These are phyloP conservation scores for Epinotia ramella DNA, from an alignment of 2,888 invertebrate genomes.

Conservation along the genomic window DNA sequence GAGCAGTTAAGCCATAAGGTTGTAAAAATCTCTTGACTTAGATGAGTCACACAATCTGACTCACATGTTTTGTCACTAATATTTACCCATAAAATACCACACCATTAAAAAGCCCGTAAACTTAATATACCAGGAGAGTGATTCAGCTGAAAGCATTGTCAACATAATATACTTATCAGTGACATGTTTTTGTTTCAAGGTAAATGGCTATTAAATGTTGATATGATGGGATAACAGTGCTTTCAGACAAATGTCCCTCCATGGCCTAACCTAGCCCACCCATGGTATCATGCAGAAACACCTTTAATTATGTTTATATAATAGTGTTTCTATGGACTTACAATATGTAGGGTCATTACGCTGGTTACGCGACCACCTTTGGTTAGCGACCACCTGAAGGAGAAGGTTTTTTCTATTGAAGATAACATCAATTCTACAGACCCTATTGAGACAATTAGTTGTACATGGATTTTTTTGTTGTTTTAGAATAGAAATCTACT, in stretches of 20 bases:
- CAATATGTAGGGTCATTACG: too few species aligned
- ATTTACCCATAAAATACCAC: constrained; percentile 3
- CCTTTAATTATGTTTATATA: not conserved
- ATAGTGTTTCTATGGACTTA: not conserved
- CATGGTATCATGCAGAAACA: not conserved
- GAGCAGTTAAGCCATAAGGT: not conserved
- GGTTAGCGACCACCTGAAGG: too few species aligned
- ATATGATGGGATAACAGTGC: not conserved
- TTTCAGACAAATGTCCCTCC: not conserved
- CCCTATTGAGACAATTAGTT: too few species aligned
- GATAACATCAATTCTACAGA: too few species aligned
- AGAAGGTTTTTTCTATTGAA: too few species aligned
- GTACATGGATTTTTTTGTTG: too few species aligned
- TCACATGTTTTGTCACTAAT: constrained; percentile 20
- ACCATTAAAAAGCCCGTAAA: not conserved
- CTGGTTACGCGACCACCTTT: too few species aligned
- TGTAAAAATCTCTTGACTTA: not conserved
- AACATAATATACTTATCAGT: too few species aligned
- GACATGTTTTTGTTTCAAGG: too few species aligned
- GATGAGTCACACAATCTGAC: constrained; percentile 35
- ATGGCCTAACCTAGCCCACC: not conserved
- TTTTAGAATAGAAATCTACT: too few species aligned
- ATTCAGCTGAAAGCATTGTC: too few species aligned
- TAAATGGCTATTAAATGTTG: not conserved
- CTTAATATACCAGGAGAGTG: too few species aligned